Percentiles rank a stretch among this genome's conserved stretches.
Evolutionary conservation across 2,797 vertebrate genomes (phyloP).

Genomic region (Melanotaenia pygmaea): DNA sequence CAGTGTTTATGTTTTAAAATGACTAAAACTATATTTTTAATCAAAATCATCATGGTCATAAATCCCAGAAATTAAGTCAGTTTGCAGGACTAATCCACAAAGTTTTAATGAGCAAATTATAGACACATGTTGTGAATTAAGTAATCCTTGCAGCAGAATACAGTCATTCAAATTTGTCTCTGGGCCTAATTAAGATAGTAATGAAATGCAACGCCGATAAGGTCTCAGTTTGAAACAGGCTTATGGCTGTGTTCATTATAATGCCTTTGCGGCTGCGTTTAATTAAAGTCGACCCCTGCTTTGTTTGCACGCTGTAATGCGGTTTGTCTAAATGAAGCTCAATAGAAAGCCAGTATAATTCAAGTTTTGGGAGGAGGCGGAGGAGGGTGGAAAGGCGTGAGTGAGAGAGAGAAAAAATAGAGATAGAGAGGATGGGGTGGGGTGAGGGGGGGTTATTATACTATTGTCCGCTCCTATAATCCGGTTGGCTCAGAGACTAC

Average conservation of each 20-base stretch:
- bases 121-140: not conserved
- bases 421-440: not conserved
- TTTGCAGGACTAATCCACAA: not conserved
- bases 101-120: not conserved
- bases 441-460: constrained; percentile 49
- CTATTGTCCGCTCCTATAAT: constrained; percentile 78
- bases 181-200: constrained; percentile 1
- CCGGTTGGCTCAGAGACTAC: constrained; percentile 80
- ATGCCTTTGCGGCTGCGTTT: constrained; percentile 26
- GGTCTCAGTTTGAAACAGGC: constrained; percentile 5
- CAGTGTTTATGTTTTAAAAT: not conserved
- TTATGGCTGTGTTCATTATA: constrained; percentile 14
- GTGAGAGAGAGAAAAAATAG: constrained; percentile 1
- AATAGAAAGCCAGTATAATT: constrained; percentile 40
- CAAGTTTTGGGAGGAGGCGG: constrained; percentile 66
- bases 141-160: not conserved
- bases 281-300: constrained; percentile 52
- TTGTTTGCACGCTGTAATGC: constrained; percentile 50
- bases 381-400: not conserved
- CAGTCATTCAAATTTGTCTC: not conserved
- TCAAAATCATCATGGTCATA: not conserved
- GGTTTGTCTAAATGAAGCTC: constrained; percentile 45
- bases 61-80: not conserved
- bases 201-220: constrained; percentile 20
- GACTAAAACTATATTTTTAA: not conserved